Percentiles rank a stretch among this genome's conserved stretches.
These are phyloP conservation scores for Tyrophagus putrescentiae DNA, from an alignment of 1,140 invertebrate genomes.

Conservation along the genomic window DNA sequence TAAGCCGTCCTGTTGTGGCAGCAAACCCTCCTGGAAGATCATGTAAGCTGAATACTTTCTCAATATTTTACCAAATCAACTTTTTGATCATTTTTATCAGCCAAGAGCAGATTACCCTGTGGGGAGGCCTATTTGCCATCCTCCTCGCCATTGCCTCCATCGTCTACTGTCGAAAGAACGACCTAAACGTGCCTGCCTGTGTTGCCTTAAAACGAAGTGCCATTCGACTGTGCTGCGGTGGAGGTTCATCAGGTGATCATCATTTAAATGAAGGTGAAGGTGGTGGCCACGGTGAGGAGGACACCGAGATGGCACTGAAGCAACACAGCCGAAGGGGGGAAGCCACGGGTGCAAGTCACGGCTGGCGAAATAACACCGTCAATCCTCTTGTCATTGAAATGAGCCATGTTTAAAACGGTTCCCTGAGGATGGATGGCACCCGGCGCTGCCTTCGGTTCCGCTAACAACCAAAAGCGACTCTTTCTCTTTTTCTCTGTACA, in stretches of 20 bases:
- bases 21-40: conserved; percentile 26
- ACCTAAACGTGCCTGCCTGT: conserved; percentile 26
- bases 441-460: too few relatives aligned
- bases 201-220: conserved; percentile 4
- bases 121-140: conserved; percentile 29
- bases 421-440: too few relatives aligned
- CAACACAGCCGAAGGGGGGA: neutral
- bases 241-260: too few relatives aligned
- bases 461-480: too few relatives aligned
- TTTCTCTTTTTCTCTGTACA: too few relatives aligned
- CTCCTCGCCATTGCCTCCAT: conserved; percentile 25
- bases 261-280: too few relatives aligned
- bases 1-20: conserved; percentile 28
- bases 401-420: too few relatives aligned
- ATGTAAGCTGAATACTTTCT: conserved; percentile 24
- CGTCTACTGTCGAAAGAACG: conserved; percentile 27
- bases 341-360: neutral
- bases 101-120: conserved; percentile 27
- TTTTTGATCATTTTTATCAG: conserved; percentile 19
- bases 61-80: conserved; percentile 11
- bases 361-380: conserved; percentile 7
- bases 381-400: neutral
- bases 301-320: neutral
- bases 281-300: neutral
- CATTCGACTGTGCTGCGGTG: conserved; percentile 8